Evolutionary conservation across 2,888 invertebrate genomes (phyloP), one percentile per base, ranked within the genome.

Genomic region (Lithophane semibrunnea): DNA sequence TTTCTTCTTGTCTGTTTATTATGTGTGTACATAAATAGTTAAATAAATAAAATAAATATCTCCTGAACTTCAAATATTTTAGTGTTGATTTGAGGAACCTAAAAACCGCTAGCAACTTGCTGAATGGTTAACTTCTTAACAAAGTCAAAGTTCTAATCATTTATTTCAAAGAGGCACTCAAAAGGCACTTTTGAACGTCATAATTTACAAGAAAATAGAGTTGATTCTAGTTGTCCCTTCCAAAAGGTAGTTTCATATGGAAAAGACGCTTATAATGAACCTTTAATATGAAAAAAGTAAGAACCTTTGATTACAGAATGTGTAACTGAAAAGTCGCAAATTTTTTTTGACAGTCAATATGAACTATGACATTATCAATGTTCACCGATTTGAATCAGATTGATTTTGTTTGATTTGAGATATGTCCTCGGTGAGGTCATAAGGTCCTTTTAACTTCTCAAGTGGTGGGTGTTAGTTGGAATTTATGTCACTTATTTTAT

Each of bases 61-160:
- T 29, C 29, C 10, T 16, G 42, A 75, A 63, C 65, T 75, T 73
- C 37, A 44, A 73, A 77, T 64, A 52, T 64, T 79, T 64, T 64
- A 61, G 76, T 75, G 60, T 74, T 75, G 24, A 58, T 77, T n/a
- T 66, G 29, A 13, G 47, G 2, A 65, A 37, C 44, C 54, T 16
- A 24, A 29, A 18, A 61, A 29, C 29, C 10, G 18, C 13, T 16
- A 9, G 13, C 18, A 47, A 16, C 47, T n/a, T 47, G 13, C 18
- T 9, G 29, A 16, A 10, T 37, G 7, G 10, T 18, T 24, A 7
- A 1, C 8, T 7, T 61, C 42, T 61, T 72, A 37, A 37, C 49
- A 29, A 49, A 16, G 54, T 54, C 54, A 21, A 54, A 54, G 54
- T 9, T 9, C 54, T 9, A 54, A 54, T 21, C 0, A 54, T 9